These are phyloP conservation scores for Fragum sueziense DNA, from an alignment of 2,888 invertebrate genomes.

Conservation along the genomic window DNA sequence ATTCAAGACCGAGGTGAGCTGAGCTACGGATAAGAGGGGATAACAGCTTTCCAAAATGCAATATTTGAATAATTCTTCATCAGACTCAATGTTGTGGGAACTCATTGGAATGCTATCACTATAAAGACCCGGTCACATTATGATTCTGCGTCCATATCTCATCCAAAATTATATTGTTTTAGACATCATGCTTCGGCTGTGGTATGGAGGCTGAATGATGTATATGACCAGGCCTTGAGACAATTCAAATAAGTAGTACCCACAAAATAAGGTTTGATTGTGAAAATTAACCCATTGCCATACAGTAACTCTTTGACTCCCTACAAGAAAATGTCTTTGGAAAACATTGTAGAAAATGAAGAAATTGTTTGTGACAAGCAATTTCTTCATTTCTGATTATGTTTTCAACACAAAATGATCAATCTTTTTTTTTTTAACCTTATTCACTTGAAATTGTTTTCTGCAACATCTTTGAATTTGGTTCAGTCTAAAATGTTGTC, in stretches of 20 bases:
- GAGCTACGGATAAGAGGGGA: too few species aligned
- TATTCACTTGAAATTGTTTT: too few species aligned
- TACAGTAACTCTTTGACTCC: too few species aligned
- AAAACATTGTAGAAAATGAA: too few species aligned
- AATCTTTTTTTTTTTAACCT: background rate
- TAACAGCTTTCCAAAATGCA: background rate
- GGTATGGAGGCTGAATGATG: too few species aligned
- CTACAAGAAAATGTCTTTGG: too few species aligned
- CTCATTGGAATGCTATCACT: background rate
- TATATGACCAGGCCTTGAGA: background rate
- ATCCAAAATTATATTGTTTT: background rate
- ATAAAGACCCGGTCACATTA: background rate
- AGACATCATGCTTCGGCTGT: background rate
- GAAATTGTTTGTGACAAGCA: too few species aligned
- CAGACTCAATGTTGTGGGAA: background rate
- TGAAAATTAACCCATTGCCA: background rate
- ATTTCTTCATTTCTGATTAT: too few species aligned
- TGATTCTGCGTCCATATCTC: background rate
- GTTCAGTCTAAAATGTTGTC: background rate
- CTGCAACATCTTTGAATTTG: background rate
- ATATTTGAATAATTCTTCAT: background rate
- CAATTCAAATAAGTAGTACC: background rate
- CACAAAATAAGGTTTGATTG: background rate
- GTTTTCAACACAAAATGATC: too few species aligned
- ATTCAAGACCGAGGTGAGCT: slow-evolving; percentile 89